phyloP scores from a whole-genome alignment of 2,797 vertebrate species.

The Salmo trutta region DNA sequence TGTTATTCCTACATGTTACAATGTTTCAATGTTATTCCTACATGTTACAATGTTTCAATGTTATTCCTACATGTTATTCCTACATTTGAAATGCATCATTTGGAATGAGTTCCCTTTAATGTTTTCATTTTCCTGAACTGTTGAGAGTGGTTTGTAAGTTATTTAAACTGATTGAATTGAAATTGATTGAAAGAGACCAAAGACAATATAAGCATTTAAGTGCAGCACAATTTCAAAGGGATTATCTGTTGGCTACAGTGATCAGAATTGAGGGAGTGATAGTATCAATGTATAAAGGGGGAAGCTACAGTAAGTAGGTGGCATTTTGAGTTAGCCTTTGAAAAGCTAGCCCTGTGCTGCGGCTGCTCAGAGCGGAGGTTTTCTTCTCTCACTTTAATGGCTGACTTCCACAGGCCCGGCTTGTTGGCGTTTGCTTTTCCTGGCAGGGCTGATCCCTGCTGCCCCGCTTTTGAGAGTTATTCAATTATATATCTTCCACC shows the following conservation, averaged over 20 bases:
- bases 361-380: conserved; percentile 46
- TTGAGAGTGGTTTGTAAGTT: conserved; percentile 11
- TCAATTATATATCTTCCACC: conserved; percentile 77
- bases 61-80: conserved; percentile 34
- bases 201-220: conserved; percentile 4
- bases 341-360: conserved; percentile 52
- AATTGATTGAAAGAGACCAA: neutral
- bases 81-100: conserved; percentile 54
- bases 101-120: conserved; percentile 47
- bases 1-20: conserved; percentile 34
- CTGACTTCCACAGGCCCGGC: conserved; percentile 58
- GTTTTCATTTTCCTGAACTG: conserved; percentile 31
- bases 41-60: neutral
- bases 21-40: conserved; percentile 32
- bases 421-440: conserved; percentile 69
- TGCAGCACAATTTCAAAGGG: conserved; percentile 1
- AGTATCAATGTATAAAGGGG: neutral
- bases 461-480: conserved; percentile 70
- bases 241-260: neutral
- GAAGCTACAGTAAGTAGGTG: conserved; percentile 18
- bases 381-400: conserved; percentile 58
- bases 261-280: neutral
- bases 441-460: conserved; percentile 63
- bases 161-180: neutral
- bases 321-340: conserved; percentile 61